Conservation (phyloP, 2,888 invertebrate genomes). For the Drosophila percnosoma region DNA sequence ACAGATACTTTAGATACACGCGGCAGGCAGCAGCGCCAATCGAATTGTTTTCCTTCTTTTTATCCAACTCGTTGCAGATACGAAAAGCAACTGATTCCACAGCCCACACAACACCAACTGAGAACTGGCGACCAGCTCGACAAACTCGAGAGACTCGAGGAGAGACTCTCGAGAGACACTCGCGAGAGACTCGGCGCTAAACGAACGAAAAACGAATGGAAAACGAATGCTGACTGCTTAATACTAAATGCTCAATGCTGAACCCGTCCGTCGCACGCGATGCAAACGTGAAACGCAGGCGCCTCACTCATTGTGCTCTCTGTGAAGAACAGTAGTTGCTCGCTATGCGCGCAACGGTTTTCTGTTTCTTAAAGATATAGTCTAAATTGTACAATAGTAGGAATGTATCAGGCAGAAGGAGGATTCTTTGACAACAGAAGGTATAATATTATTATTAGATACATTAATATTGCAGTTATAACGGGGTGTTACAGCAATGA, state of each 20-base stretch:
- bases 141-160: not conserved
- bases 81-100: constrained; percentile 64
- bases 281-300: constrained; percentile 41
- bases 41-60: constrained; percentile 35
- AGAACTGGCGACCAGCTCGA: constrained; percentile 15
- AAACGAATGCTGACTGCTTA: constrained; percentile 9
- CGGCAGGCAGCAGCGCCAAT: constrained; percentile 52
- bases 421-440: not conserved
- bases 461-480: not conserved
- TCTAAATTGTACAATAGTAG: not conserved
- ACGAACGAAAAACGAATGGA: not conserved
- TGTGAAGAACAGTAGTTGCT: constrained; percentile 34
- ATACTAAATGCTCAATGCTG: constrained; percentile 2
- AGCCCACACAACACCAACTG: constrained; percentile 41
- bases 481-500: not conserved
- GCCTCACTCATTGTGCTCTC: constrained; percentile 15
- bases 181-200: not conserved
- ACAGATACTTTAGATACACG: constrained; percentile 23
- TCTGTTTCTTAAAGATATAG: not conserved
- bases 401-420: not conserved
- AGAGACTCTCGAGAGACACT: not conserved
- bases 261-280: constrained; percentile 3
- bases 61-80: constrained; percentile 75
- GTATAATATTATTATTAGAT: not conserved
- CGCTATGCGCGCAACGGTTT: not conserved